Evolutionary conservation across 2,888 invertebrate species (phyloP), one percentile per base, ranked within the genome.

Genomic region (Pecten maximus): DNA sequence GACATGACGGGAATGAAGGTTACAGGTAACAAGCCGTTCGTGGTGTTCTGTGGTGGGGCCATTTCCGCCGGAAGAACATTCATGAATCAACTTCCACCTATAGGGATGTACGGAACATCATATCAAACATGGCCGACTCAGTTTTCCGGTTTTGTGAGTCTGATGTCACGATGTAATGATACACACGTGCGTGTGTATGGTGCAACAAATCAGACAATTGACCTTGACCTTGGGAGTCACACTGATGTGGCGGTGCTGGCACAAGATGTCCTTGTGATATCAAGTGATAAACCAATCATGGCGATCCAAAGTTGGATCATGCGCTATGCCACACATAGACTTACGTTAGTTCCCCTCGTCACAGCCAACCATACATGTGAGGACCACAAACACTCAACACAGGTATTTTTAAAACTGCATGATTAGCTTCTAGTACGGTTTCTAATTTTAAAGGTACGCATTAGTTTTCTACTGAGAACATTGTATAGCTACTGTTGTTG

Each of bases 271-370:
- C 12, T 74, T 10, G 16, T 74, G 74, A 28, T 35, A 74, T 74
- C 74, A 74, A 74, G 74, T 74, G 74, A 74, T 35, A 74, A 74
- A 74, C 74, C 74, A 74, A 74, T 74, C 28, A 74, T 74, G 74
- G 74, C 28, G 74, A 74, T 74, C 28, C 74, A 74, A 35, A 74
- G 28, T 28, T 74, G 74, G 74, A 74, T 28, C 74, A 74, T 74
- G 28, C 35, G 28, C 74, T 2, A 35, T 74, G 35, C 35, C 74
- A 28, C 35, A 74, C 74, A 74, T 10, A 28, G 74, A 74, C 74
- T 74, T 28, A 74, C 74, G 35, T 35, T 74, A 23, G 35, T 74
- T 28, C 74, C 74, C 10, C 35, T 35, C 74, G 74, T 35, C 35
- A 74, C 35, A 23, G 74, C 16, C 3, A 74, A 74, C 35, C 74